These are phyloP conservation scores for Apostichopus parvimensis DNA, from an alignment of 35 echinoderm and acorn worm genomes.

Conservation along the genomic window DNA sequence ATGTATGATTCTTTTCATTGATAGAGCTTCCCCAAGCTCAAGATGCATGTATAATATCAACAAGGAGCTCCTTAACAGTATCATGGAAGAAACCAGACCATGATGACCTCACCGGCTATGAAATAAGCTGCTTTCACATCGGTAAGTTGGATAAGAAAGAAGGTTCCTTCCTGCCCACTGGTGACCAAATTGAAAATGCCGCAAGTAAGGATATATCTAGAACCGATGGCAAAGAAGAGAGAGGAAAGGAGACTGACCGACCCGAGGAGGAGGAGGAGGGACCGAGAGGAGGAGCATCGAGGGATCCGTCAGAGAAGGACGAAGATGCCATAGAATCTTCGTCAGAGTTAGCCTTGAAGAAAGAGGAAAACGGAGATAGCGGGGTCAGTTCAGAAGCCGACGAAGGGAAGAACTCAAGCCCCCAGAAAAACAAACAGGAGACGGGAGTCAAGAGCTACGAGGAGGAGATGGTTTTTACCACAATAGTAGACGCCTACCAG, in stretches of 20 bases:
- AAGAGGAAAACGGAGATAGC: conserved; percentile 48
- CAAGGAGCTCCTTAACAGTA: conserved; percentile 24
- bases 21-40: conserved; percentile 17
- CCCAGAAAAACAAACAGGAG: neutral
- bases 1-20: neutral
- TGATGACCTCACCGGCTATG: conserved; percentile 39
- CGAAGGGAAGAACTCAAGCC: conserved; percentile 30
- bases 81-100: conserved; percentile 33
- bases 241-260: neutral
- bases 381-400: conserved; percentile 45
- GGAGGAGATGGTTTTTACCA: conserved; percentile 15
- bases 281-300: neutral
- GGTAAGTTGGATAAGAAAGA: conserved; percentile 49
- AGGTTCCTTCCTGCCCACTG: conserved; percentile 14
- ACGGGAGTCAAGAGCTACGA: neutral
- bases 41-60: neutral
- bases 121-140: conserved; percentile 38
- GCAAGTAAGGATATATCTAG: neutral
- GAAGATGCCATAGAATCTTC: neutral
- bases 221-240: neutral
- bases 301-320: neutral
- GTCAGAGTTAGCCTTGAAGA: conserved; percentile 32
- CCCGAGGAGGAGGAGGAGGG: neutral
- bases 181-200: neutral
- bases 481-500: neutral